phyloP scores from a whole-genome alignment of 2,113 vertebrate species.

The Saguinus imperator region DNA sequence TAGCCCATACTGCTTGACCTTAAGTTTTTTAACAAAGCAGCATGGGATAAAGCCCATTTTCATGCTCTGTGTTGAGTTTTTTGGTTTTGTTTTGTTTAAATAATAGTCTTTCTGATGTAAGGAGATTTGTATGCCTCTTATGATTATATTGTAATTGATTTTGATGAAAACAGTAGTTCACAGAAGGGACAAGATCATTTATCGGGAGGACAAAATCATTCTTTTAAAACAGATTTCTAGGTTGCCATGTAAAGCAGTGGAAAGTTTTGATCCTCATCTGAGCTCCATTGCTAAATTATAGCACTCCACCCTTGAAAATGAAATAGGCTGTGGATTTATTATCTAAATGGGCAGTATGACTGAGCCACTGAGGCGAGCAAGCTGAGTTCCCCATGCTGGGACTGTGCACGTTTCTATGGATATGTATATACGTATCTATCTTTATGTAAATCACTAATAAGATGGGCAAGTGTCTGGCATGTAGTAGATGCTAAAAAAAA shows the following conservation, averaged over 20 bases:
- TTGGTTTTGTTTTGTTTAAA: constrained; percentile 27
- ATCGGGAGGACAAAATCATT: background rate
- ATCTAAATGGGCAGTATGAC: background rate
- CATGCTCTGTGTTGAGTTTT: background rate
- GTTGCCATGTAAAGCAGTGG: background rate
- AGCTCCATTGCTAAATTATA: background rate
- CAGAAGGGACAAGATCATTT: background rate
- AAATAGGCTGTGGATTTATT: background rate
- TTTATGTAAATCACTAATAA: background rate
- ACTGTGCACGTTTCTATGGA: background rate
- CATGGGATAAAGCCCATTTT: background rate
- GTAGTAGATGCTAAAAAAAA: background rate
- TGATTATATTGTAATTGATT: background rate
- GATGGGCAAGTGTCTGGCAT: background rate
- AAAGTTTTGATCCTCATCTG: background rate
- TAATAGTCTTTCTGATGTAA: background rate
- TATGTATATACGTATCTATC: background rate
- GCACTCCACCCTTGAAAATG: constrained; percentile 15
- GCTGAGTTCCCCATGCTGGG: background rate
- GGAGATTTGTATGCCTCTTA: background rate
- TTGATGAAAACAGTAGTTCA: constrained; percentile 18
- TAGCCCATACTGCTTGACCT: background rate
- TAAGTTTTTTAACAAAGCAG: background rate
- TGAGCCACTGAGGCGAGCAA: background rate
- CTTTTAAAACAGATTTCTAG: constrained; percentile 1